Percentiles rank a stretch among this genome's conserved stretches.
Evolutionary conservation across 2,888 invertebrate species (phyloP).

Genomic region (Ashinkailepas kermadecensis): DNA sequence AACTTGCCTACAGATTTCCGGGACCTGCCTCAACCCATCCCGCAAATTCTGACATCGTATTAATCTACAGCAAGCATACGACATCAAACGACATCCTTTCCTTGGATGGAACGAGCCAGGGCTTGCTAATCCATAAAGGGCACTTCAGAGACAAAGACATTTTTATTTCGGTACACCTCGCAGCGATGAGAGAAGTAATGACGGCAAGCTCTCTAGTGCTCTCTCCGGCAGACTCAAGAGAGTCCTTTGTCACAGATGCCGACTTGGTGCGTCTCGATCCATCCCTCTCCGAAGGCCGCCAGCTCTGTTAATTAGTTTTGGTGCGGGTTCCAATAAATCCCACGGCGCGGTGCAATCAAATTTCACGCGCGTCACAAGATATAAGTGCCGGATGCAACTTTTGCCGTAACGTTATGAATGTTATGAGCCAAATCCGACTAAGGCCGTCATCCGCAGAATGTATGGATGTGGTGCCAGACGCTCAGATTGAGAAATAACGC

Average conservation of each 20-base stretch:
- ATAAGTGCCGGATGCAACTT: too few species aligned
- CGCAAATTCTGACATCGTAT: not conserved
- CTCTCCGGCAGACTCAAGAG: not conserved
- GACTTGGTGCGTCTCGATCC: not conserved
- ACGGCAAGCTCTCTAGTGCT: not conserved
- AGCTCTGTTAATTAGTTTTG: not conserved
- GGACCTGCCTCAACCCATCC: too few species aligned
- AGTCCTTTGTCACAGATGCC: not conserved
- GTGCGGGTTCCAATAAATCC: not conserved
- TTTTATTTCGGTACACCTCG: constrained; percentile 1
- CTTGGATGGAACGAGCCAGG: not conserved
- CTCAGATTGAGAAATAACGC: too few species aligned
- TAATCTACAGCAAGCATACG: not conserved
- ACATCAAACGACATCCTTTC: not conserved
- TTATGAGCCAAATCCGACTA: too few species aligned
- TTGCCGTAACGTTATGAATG: too few species aligned
- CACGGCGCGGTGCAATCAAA: not conserved
- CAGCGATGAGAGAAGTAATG: not conserved
- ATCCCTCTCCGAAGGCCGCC: not conserved
- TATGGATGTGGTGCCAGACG: too few species aligned
- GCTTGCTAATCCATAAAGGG: not conserved
- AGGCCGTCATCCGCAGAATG: too few species aligned
- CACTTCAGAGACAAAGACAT: not conserved
- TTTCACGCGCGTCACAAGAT: not conserved
- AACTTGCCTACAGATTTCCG: too few species aligned